A percentile compares a stretch with the other conserved stretches of the same genome.
Evolutionary conservation across 1,140 invertebrate species (phyloP).

Genomic region (Akabosia matsudoensis): DNA sequence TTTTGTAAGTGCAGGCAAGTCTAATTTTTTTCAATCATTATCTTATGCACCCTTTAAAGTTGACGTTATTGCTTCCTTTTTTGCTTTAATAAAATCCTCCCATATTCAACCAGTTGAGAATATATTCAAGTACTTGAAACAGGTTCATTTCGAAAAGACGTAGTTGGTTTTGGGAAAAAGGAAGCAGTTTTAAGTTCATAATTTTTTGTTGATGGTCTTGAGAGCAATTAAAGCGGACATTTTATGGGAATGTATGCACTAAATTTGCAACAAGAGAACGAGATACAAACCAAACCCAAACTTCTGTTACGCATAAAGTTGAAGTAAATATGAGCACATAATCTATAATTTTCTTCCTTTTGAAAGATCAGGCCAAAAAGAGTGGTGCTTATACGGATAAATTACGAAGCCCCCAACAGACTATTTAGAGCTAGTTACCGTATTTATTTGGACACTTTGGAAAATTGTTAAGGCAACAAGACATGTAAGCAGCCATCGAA

Average conservation of each 20-base stretch:
- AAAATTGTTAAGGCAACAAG: neutral
- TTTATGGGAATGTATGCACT: neutral
- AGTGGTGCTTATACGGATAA: too few species aligned
- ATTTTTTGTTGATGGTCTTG: neutral
- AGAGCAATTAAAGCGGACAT: neutral
- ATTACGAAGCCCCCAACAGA: too few species aligned
- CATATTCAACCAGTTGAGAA: neutral
- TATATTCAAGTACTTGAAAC: neutral
- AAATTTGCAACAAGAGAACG: neutral
- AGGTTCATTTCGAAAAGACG: neutral
- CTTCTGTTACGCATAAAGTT: neutral
- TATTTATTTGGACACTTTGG: neutral
- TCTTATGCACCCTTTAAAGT: neutral
- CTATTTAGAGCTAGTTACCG: neutral
- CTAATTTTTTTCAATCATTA: neutral
- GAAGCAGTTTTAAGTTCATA: neutral
- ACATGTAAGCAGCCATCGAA: neutral
- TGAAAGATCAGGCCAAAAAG: too few species aligned
- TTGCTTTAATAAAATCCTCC: too few species aligned
- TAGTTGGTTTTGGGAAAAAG: neutral
- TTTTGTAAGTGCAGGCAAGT: neutral
- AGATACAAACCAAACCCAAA: neutral
- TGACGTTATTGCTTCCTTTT: neutral
- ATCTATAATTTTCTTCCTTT: too few species aligned
- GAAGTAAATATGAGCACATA: too few species aligned